Evolutionary conservation across 2,113 vertebrate species (phyloP), one percentile per base, ranked within the genome.

Genomic region (Scopus umbretta): DNA sequence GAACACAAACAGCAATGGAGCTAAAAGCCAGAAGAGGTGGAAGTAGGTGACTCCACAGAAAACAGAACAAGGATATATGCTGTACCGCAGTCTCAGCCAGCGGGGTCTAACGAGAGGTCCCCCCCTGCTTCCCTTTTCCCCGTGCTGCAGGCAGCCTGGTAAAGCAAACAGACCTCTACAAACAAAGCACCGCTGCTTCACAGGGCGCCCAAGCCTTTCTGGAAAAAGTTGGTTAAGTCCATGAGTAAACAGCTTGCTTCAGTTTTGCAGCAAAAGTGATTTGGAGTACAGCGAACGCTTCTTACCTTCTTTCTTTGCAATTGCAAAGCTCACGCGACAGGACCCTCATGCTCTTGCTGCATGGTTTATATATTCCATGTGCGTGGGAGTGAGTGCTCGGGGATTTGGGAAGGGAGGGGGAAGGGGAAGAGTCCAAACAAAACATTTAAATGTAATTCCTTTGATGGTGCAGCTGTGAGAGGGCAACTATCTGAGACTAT

Each of bases 401-500:
- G 86, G 95, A 67, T 89, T 95, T 94, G 86, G 38, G 80, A 83
- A 58, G 56, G 63, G 80, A 49, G 73, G 80, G 84, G 30, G 47
- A 42, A 61, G n/a, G 67, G 55, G 88, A 75, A 90, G 63, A 93
- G 80, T 59, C 94, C 86, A 95, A 96, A 94, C 83, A 95, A 88
- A 89, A 67, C 76, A 86, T 80, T 86, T 73, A 89, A 55, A 84
- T 81, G 55, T 42, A 84, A 73, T 88, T 73, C 79, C 82, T 96
- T 91, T 88, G 83, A 86, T 36, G 75, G 68, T 45, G 80, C 80
- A 92, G 91, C 92, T 94, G 93, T 25, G 86, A 95, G 86, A 94
- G 56, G 84, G 72, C 65, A 92, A 74, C 88, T 49, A n/a, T 49
- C 80, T 53, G 80, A 58, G 63, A 38, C 59, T 29, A 11, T 86